Evolutionary conservation across 2,888 invertebrate species (phyloP).

Genomic region (Agonopterix alstromeriana): DNA sequence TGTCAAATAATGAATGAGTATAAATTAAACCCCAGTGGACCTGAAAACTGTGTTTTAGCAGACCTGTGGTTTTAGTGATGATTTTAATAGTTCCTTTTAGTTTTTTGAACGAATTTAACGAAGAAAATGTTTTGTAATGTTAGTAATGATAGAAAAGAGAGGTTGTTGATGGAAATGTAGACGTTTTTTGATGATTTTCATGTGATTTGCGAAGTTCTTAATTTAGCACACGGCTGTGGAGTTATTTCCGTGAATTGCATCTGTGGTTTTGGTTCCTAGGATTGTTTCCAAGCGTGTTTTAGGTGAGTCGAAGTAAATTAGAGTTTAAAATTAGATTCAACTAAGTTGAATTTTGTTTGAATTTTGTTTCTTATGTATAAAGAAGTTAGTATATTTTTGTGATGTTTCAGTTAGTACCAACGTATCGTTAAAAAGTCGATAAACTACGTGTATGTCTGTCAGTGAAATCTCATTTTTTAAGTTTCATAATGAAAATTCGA

Average conservation of each 20-base stretch:
- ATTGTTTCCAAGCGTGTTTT: too few species aligned
- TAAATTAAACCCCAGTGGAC: conserved; percentile 13
- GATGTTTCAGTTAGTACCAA: too few species aligned
- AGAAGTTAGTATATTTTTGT: too few species aligned
- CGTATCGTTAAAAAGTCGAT: too few species aligned
- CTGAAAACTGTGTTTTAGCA: conserved; percentile 19
- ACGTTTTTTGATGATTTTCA: conserved; percentile 1
- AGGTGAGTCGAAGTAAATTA: too few species aligned
- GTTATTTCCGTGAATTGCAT: conserved; percentile 2
- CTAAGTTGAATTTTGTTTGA: too few species aligned
- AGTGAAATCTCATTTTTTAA: too few species aligned
- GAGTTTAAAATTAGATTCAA: too few species aligned
- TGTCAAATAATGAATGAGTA: conserved; percentile 9
- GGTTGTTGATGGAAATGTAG: not conserved
- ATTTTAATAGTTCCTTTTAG: conserved; percentile 5
- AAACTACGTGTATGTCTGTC: too few species aligned
- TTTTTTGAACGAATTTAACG: not conserved
- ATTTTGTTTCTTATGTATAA: too few species aligned
- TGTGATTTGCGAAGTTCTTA: not conserved
- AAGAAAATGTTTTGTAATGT: not conserved
- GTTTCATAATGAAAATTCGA: too few species aligned
- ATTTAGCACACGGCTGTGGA: conserved; percentile 10
- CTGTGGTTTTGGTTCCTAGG: too few species aligned
- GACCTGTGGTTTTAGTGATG: conserved; percentile 15
- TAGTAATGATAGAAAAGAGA: not conserved